Conservation (phyloP, 2,888 invertebrate species). For the Luperina nickerlii region DNA sequence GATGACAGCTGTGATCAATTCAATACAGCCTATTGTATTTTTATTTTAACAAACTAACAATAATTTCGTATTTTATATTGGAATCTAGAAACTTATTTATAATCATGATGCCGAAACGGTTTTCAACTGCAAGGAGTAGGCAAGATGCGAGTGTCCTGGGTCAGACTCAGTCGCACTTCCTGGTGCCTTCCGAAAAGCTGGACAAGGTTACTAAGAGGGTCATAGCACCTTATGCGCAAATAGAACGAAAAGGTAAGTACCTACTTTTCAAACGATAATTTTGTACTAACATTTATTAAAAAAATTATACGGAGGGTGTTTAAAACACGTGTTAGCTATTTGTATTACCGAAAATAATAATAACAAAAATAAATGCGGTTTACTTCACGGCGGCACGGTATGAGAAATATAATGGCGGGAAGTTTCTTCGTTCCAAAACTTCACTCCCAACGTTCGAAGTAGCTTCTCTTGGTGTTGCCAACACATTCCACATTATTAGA, state of each 20-base stretch:
- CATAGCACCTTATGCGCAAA: slow-evolving; percentile 90
- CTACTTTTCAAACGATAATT: background rate
- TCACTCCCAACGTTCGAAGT: no score
- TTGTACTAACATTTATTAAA: no score
- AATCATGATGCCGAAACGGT: slow-evolving; percentile 76
- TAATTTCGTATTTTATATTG: slow-evolving; percentile 20
- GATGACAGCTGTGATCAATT: slow-evolving; percentile 30
- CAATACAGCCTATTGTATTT: slow-evolving; percentile 25
- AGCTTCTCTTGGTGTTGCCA: no score
- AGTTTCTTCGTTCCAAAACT: no score
- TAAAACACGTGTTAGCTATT: background rate
- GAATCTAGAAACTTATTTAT: slow-evolving; percentile 21
- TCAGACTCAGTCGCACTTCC: slow-evolving; percentile 82
- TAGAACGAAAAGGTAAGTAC: slow-evolving; percentile 80
- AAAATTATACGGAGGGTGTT: background rate
- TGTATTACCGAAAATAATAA: no score
- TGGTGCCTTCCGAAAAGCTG: slow-evolving; percentile 84
- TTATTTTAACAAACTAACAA: slow-evolving; percentile 22
- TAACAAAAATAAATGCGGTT: no score
- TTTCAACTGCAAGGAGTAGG: slow-evolving; percentile 77
- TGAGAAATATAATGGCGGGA: no score
- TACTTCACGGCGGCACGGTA: no score
- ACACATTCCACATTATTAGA: no score
- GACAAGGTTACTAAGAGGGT: slow-evolving; percentile 90
- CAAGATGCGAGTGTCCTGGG: slow-evolving; percentile 68